A percentile compares a stretch with the other conserved stretches of the same genome.
These are phyloP conservation scores for Chlorops oryzae DNA, from an alignment of 1,140 invertebrate species.

Conservation along the genomic window DNA sequence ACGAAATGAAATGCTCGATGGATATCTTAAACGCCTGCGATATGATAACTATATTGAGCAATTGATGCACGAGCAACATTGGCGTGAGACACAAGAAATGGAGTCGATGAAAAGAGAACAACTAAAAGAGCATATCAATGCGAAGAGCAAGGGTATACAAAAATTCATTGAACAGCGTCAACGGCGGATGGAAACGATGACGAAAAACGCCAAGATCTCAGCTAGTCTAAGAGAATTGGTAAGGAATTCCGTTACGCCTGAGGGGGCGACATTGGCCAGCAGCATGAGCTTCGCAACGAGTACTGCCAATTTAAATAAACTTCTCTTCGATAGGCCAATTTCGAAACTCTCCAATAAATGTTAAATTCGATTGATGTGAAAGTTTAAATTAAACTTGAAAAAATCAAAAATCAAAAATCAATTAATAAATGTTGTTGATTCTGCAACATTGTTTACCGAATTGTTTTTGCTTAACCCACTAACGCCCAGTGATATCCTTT, in stretches of 20 bases:
- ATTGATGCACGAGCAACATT: conserved; percentile 43
- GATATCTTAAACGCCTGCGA: conserved; percentile 35
- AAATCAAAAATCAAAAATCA: too few species aligned
- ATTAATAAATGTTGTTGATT: too few species aligned
- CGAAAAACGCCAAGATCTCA: conserved; percentile 40
- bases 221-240: conserved; percentile 42
- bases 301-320: conserved; percentile 24
- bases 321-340: conserved; percentile 24
- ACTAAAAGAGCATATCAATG: conserved; percentile 31
- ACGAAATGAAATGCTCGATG: conserved; percentile 28
- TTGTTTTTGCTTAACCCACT: too few species aligned
- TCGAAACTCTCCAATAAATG: too few species aligned
- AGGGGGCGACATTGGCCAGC: conserved; percentile 15
- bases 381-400: too few species aligned
- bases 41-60: conserved; percentile 42
- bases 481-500: too few species aligned
- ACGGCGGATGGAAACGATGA: conserved; percentile 28
- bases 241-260: conserved; percentile 38
- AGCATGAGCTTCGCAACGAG: conserved; percentile 24
- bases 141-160: conserved; percentile 30
- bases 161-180: conserved; percentile 35
- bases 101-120: conserved; percentile 32
- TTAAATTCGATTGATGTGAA: too few species aligned
- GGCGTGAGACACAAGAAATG: conserved; percentile 31
- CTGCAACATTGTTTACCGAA: too few species aligned